Evolutionary conservation across 1,140 invertebrate species (phyloP), one percentile per base, ranked within the genome.

Genomic region (Leptonema lineaticorne): DNA sequence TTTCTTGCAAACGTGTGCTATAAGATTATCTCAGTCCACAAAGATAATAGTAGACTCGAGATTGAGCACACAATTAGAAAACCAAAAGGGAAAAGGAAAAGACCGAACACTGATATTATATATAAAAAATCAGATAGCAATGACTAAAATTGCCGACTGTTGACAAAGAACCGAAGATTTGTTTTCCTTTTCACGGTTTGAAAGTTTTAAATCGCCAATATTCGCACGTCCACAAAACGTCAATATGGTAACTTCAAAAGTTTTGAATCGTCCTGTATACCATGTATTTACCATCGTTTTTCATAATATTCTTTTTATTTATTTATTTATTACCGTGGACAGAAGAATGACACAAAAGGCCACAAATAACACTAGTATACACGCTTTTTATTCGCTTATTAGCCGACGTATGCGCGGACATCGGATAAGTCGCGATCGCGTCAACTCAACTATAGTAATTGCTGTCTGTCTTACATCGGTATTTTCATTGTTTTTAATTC

Each of bases 381-480:
- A 62, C 33, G 59, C 33, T 46, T 62, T 60, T 62, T 62, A 62
- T 33, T 37, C 29, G 59, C 59, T 62, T 62, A 62, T 62, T 62
- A 62, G 59, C 59, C 6, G 33, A 37, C 7, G 11, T 45, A 6
- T 30, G 9, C 20, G 20, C 22, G n/a, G 50, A 53, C 50, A 22
- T 53, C 22, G 50, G 50, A 24, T 24, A 26, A 53, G 50, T 53
- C 27, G 22, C 20, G 20, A 26, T 24, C 20, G 50, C 22, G 46
- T 50, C 46, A 50, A 50, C 18, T 24, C 50, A 26, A 53, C 50
- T 53, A 24, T 53, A 53, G 50, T 53, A 53, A 53, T 53, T 53
- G 50, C 50, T 2, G 9, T 20, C 24, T 53, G n/a, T n/a, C n/a
- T n/a, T n/a, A n/a, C n/a, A n/a, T n/a, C n/a, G n/a, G n/a, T n/a